A percentile compares a stretch with the other conserved stretches of the same genome.
These are phyloP conservation scores for Tetraodon nigroviridis DNA, from an alignment of 2,113 vertebrate species.

Conservation along the genomic window DNA sequence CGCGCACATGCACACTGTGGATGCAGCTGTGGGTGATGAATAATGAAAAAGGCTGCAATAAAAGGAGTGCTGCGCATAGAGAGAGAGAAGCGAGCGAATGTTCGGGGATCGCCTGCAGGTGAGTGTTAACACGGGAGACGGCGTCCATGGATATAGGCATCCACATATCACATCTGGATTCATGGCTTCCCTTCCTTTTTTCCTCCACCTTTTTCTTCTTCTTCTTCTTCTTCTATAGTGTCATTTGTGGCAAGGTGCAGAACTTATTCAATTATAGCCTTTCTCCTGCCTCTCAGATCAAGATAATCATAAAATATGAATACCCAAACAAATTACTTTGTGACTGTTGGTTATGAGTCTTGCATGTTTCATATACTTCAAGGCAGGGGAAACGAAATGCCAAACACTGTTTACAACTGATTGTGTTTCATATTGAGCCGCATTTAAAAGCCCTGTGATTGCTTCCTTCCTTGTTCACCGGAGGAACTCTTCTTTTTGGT, in stretches of 20 bases:
- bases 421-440: too few species aligned
- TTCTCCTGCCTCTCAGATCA: constrained; percentile 25
- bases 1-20: too few species aligned
- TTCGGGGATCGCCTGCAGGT: constrained; percentile 47
- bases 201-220: background rate
- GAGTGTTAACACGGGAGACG: constrained; percentile 46
- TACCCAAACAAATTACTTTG: constrained; percentile 18
- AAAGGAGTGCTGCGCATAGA: constrained; percentile 47
- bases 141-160: constrained; percentile 27
- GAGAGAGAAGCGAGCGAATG: constrained; percentile 16
- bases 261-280: constrained; percentile 43
- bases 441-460: too few species aligned
- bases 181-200: constrained; percentile 7
- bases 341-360: constrained; percentile 9
- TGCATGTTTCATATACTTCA: background rate
- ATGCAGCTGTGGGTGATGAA: constrained; percentile 49
- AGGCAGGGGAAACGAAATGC: constrained; percentile 2
- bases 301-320: constrained; percentile 12
- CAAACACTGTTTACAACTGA: background rate
- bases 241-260: constrained; percentile 32
- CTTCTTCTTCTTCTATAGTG: background rate
- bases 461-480: too few species aligned
- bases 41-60: constrained; percentile 69
- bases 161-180: constrained; percentile 34
- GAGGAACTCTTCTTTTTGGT: too few species aligned